phyloP scores from a whole-genome alignment of 2,113 vertebrate species.

The Toxotes chatareus region DNA sequence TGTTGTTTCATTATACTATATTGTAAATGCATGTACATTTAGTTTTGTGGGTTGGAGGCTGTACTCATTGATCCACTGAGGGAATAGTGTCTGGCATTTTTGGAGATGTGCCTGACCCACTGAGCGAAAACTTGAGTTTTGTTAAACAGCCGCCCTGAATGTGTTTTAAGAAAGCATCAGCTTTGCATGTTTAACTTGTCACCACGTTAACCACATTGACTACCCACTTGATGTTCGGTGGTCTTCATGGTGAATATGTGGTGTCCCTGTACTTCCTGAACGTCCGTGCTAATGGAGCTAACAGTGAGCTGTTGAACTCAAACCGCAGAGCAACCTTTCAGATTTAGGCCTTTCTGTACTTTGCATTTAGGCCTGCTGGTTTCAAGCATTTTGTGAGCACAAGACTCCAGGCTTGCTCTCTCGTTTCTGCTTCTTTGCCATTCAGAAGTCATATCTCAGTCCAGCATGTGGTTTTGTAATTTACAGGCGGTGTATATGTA shows the following conservation, averaged over 20 bases:
- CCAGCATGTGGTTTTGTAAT: conserved; percentile 38
- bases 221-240: not conserved
- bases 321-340: not conserved
- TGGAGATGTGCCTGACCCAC: not conserved
- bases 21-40: not conserved
- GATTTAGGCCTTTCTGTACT: not conserved
- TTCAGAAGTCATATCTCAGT: not conserved
- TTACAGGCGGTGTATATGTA: not conserved
- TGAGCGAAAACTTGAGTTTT: not conserved
- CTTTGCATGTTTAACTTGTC: not conserved
- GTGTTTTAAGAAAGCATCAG: not conserved
- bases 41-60: not conserved
- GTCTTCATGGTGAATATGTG: not conserved
- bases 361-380: not conserved
- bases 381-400: not conserved
- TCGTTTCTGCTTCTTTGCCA: not conserved
- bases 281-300: not conserved
- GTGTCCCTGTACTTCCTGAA: conserved; percentile 7
- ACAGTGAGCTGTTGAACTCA: not conserved
- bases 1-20: not conserved
- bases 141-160: not conserved
- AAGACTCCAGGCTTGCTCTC: not conserved
- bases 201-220: not conserved
- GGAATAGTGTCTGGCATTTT: not conserved
- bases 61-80: not conserved